Evolutionary conservation across 2,888 invertebrate species (phyloP), one percentile per base, ranked within the genome.

Genomic region (Tenthredo mesomela): DNA sequence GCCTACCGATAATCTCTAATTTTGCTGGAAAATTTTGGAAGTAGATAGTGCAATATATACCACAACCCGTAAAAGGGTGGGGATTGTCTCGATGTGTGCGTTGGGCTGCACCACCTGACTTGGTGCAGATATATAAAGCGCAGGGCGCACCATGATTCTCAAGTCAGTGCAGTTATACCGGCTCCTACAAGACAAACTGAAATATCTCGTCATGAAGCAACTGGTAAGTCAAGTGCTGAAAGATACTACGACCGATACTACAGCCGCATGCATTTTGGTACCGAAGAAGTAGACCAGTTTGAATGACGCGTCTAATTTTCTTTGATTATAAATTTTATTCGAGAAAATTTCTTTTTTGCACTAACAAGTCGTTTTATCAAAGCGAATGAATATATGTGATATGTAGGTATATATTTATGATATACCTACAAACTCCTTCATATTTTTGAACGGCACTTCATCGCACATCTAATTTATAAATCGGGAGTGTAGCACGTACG

Each of bases 61-160:
- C 75, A 65, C 43, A 85, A 84, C 18, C 75, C 84, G 21, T 73
- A 21, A 15, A 67, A 29, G 21, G 73, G 82, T 18, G 82, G 88
- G 87, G 82, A 82, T 87, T 88, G 82, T 82, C 43, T 67, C 61
- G 67, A 25, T 86, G 87, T 50, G 83, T 78, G 78, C 80, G 85
- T 78, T 82, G 40, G 80, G 89, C n/a, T n/a, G n/a, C 88, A 88
- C 87, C 87, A 88, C 88, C 86, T 89, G 89, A 87, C 86, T 25
- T 61, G 84, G 89, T 88, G 89, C 89, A 88, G 88, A 89, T 91
- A 91, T 91, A 91, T 90, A 91, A 91, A 89, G 90, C 88, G 87
- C 87, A 89, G 88, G 88, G 85, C 83, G 82, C 84, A 86, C 86
- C 77, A 84, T 85, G 78, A 86, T 83, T 87, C 87, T 85, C 89